These are phyloP conservation scores for Vulpes ferrilata DNA, from an alignment of 2,113 vertebrate species.

Conservation along the genomic window DNA sequence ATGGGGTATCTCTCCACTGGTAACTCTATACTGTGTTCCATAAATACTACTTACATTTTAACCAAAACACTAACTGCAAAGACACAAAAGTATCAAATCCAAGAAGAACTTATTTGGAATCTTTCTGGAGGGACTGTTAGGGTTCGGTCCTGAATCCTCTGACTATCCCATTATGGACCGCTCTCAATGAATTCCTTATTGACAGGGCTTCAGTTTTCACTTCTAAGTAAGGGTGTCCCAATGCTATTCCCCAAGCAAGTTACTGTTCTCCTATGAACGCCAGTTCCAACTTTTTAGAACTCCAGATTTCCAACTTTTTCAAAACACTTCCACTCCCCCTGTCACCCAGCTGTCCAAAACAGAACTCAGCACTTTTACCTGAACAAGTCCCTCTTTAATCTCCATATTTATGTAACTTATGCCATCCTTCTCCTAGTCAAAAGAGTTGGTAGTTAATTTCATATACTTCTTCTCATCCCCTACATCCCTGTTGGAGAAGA, in stretches of 20 bases:
- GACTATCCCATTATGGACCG: not conserved
- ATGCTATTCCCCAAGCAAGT: not conserved
- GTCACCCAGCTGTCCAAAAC: not conserved
- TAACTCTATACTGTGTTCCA: not conserved
- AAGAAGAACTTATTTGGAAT: not conserved
- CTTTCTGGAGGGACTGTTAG: not conserved
- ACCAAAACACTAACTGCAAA: not conserved
- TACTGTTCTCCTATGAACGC: not conserved
- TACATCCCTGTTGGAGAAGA: not conserved
- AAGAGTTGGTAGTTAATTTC: not conserved
- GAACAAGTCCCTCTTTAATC: not conserved
- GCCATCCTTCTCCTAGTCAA: not conserved
- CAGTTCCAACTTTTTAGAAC: not conserved
- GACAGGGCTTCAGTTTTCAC: not conserved
- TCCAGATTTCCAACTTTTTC: constrained; percentile 33
- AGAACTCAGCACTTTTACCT: not conserved
- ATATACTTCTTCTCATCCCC: not conserved
- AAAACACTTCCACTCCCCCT: not conserved
- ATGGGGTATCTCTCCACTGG: not conserved
- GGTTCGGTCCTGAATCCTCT: not conserved
- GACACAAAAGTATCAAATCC: not conserved
- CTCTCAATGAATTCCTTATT: not conserved
- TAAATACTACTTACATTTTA: not conserved
- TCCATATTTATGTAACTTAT: not conserved
- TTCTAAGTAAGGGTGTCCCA: not conserved